Evolutionary conservation across 2,888 invertebrate genomes (phyloP).

Genomic region (Aricia artaxerxes): DNA sequence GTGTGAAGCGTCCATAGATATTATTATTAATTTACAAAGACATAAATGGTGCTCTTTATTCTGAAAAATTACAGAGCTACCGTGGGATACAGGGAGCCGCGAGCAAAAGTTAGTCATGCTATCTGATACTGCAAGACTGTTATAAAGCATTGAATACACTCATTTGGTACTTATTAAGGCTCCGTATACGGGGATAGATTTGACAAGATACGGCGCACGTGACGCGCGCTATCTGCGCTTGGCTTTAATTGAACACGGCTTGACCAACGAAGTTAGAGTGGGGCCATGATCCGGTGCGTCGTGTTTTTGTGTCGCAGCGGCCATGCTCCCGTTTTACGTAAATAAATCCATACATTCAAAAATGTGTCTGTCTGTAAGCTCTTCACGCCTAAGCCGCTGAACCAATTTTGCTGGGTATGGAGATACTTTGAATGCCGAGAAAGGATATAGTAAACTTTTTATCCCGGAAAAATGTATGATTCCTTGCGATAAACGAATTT

Average conservation of each 20-base stretch:
- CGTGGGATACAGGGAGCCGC: background rate
- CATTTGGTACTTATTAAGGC: constrained; percentile 38
- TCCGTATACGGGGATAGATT: constrained; percentile 52
- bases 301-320: background rate
- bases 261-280: constrained; percentile 43
- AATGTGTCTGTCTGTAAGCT: no score
- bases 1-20: no score
- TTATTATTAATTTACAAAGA: no score
- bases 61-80: background rate
- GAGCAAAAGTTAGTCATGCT: background rate
- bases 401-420: no score
- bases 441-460: no score
- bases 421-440: no score
- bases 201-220: constrained; percentile 69
- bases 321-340: no score
- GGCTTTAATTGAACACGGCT: constrained; percentile 68
- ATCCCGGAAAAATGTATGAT: no score
- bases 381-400: no score
- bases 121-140: constrained; percentile 21
- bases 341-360: no score
- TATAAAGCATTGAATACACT: constrained; percentile 34
- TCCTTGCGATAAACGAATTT: no score
- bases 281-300: background rate
- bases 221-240: constrained; percentile 62
- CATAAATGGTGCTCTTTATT: background rate